These are phyloP conservation scores for Whitmania pigra DNA, from an alignment of 1,140 invertebrate species.

Conservation along the genomic window DNA sequence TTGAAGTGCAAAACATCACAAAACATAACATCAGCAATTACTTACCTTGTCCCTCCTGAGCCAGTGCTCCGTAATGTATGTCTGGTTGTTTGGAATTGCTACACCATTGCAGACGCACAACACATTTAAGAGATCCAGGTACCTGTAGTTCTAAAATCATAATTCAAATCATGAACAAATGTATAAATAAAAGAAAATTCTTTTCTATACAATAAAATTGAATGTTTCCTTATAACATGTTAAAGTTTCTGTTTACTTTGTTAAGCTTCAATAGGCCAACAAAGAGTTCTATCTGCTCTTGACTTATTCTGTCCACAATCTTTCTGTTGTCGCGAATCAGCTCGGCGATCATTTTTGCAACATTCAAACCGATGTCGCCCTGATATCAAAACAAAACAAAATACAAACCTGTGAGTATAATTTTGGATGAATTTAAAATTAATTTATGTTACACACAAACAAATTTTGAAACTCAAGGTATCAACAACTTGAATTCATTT, in stretches of 20 bases:
- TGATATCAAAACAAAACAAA: constrained; percentile 26
- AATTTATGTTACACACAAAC: too few relatives aligned
- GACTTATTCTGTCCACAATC: constrained; percentile 37
- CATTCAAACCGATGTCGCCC: constrained; percentile 40
- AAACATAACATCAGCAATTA: not conserved
- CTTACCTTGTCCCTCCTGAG: constrained; percentile 27
- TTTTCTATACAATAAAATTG: not conserved
- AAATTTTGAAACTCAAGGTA: too few relatives aligned
- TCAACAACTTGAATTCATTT: not conserved
- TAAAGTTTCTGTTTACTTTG: constrained; percentile 30
- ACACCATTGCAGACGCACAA: constrained; percentile 42
- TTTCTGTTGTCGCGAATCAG: constrained; percentile 40
- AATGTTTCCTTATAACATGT: not conserved
- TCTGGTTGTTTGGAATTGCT: constrained; percentile 41
- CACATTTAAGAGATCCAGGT: constrained; percentile 39
- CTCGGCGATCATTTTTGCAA: constrained; percentile 42
- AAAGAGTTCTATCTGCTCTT: constrained; percentile 36
- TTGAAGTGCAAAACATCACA: not conserved
- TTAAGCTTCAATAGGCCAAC: constrained; percentile 33
- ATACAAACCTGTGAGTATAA: not conserved
- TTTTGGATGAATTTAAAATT: not conserved
- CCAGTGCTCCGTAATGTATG: constrained; percentile 40
- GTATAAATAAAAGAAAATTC: not conserved
- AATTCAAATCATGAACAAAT: constrained; percentile 16
- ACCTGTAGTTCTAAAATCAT: constrained; percentile 36